Evolutionary conservation across 2,797 vertebrate genomes (phyloP).

Genomic region (Parauchenoglanis punctatus): DNA sequence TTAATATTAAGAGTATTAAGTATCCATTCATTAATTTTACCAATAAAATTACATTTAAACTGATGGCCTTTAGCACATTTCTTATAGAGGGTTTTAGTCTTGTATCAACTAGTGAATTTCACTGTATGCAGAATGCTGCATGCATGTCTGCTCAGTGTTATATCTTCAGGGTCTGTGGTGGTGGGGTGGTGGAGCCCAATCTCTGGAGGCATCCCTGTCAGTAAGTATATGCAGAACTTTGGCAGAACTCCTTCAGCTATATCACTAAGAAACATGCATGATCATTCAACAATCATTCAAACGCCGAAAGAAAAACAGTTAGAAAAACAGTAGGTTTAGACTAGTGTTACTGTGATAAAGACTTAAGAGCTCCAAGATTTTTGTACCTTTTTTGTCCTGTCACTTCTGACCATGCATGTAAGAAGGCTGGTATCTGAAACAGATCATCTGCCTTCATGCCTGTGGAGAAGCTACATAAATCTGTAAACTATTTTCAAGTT

Average conservation of each 20-base stretch:
- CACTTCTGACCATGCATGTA: not conserved
- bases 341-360: not conserved
- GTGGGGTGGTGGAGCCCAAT: too few relatives aligned
- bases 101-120: too few relatives aligned
- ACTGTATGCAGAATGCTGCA: too few relatives aligned
- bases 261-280: not conserved
- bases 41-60: too few relatives aligned
- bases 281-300: not conserved
- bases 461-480: slow-evolving; percentile 33
- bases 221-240: not conserved
- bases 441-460: slow-evolving; percentile 22
- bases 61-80: too few relatives aligned
- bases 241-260: not conserved
- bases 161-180: too few relatives aligned
- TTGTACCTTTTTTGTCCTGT: not conserved
- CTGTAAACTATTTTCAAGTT: slow-evolving; percentile 20
- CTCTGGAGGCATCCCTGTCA: too few relatives aligned
- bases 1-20: too few relatives aligned
- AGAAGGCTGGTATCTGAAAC: slow-evolving; percentile 38
- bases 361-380: not conserved
- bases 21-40: too few relatives aligned
- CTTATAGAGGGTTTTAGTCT: too few relatives aligned
- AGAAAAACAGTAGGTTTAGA: not conserved
- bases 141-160: too few relatives aligned
- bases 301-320: not conserved